These are phyloP conservation scores for Nemapogon koenigi DNA, from an alignment of 2,888 invertebrate genomes.

Conservation along the genomic window DNA sequence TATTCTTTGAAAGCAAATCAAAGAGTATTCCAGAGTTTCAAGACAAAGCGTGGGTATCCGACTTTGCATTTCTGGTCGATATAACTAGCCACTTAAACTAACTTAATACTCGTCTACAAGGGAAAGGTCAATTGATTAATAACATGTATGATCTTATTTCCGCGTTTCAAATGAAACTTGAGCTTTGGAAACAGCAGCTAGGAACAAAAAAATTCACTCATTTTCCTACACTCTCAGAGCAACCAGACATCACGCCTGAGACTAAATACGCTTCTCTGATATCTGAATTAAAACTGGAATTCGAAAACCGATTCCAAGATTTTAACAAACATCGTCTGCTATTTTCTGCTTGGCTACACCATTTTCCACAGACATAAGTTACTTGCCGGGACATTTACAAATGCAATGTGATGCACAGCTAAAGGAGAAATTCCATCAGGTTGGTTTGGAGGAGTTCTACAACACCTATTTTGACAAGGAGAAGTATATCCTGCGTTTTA, in stretches of 20 bases:
- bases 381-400: too few species aligned
- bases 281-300: not conserved
- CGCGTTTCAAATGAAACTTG: slow-evolving; percentile 12
- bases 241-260: not conserved
- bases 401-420: too few species aligned
- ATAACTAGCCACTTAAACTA: slow-evolving; percentile 6
- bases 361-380: too few species aligned
- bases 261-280: slow-evolving; percentile 2
- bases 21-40: slow-evolving; percentile 10
- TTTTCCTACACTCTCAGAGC: slow-evolving; percentile 10
- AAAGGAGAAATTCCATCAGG: too few species aligned
- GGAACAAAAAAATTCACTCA: slow-evolving; percentile 8
- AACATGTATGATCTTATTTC: slow-evolving; percentile 9
- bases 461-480: slow-evolving; percentile 15
- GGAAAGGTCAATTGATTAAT: slow-evolving; percentile 9
- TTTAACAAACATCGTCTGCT: too few species aligned
- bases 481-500: slow-evolving; percentile 15
- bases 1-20: slow-evolving; percentile 7
- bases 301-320: slow-evolving; percentile 10
- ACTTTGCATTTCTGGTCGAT: slow-evolving; percentile 9
- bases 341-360: too few species aligned
- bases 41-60: slow-evolving; percentile 11
- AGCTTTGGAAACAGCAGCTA: slow-evolving; percentile 9
- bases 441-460: slow-evolving; percentile 16
- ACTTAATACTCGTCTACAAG: slow-evolving; percentile 10